Evolutionary conservation across 2,113 vertebrate species (phyloP).

Genomic region (Indri indri): DNA sequence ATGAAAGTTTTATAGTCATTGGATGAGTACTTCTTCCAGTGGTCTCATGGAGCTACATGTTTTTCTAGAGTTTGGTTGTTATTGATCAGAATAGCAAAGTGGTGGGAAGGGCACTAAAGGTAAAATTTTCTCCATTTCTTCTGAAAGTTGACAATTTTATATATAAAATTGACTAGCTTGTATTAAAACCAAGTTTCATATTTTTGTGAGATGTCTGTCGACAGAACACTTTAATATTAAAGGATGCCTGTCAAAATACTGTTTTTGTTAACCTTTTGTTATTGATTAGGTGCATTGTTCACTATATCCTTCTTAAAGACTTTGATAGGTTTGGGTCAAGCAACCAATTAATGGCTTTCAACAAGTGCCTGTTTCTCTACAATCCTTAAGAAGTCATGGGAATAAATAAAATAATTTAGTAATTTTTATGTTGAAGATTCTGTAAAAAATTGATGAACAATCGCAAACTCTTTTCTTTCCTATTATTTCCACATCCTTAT

Average conservation of each 20-base stretch:
- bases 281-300: not conserved
- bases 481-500: not conserved
- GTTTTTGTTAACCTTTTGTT: slow-evolving; percentile 27
- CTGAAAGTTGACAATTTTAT: slow-evolving; percentile 29
- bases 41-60: not conserved
- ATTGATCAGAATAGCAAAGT: not conserved
- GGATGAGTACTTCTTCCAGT: not conserved
- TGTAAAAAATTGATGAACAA: not conserved
- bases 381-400: not conserved
- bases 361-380: slow-evolving; percentile 31
- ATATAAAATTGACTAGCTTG: not conserved
- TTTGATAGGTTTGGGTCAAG: not conserved
- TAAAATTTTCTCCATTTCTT: not conserved
- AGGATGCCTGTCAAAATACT: not conserved
- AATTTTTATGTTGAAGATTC: not conserved
- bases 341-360: slow-evolving; percentile 32
- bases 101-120: not conserved
- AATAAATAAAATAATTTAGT: slow-evolving; percentile 50
- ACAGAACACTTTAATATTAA: not conserved
- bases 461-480: not conserved
- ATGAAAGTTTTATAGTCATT: not conserved
- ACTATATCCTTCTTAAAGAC: slow-evolving; percentile 25
- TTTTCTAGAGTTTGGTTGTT: not conserved
- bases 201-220: slow-evolving; percentile 10
- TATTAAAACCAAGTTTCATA: not conserved